Conservation (phyloP, 2,888 invertebrate genomes). For the Cheilosia soror region DNA sequence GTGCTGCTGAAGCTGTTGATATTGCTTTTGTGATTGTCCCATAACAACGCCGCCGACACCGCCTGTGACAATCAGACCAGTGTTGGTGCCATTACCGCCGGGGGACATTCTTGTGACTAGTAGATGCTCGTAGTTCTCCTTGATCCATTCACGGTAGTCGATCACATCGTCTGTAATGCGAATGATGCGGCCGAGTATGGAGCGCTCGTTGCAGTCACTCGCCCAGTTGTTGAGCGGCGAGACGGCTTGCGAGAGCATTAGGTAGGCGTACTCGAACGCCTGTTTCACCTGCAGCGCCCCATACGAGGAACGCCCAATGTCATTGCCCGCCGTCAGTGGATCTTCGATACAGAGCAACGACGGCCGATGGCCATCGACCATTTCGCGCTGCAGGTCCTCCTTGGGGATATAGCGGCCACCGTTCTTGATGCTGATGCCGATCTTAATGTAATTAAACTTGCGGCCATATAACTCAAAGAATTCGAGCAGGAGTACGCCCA, state of each 20-base stretch:
- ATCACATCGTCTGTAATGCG: constrained; percentile 96
- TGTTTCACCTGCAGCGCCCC: constrained; percentile 89
- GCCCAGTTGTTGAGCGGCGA: constrained; percentile 85
- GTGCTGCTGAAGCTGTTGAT: constrained; percentile 74
- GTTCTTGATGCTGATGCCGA: constrained; percentile 93
- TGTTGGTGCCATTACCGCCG: constrained; percentile 75
- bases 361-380: constrained; percentile 97
- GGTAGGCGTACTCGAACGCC: constrained; percentile 98
- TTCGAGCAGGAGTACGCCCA: constrained; percentile 97
- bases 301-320: constrained; percentile 98
- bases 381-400: constrained; percentile 95
- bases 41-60: constrained; percentile 44
- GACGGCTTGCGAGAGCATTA: constrained; percentile 91
- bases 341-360: constrained; percentile 98
- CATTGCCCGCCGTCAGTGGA: constrained; percentile 97
- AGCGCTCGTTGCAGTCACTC: constrained; percentile 85
- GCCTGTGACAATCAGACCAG: constrained; percentile 45
- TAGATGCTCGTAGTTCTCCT: constrained; percentile 82
- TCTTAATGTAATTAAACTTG: constrained; percentile 97
- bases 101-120: constrained; percentile 80
- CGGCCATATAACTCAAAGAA: constrained; percentile 99
- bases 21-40: constrained; percentile 79
- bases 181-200: constrained; percentile 94
- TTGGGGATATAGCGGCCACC: constrained; percentile 97
- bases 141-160: constrained; percentile 85